Evolutionary conservation across 2,888 invertebrate species (phyloP), one percentile per base, ranked within the genome.

Genomic region (Abrostola triplasia): DNA sequence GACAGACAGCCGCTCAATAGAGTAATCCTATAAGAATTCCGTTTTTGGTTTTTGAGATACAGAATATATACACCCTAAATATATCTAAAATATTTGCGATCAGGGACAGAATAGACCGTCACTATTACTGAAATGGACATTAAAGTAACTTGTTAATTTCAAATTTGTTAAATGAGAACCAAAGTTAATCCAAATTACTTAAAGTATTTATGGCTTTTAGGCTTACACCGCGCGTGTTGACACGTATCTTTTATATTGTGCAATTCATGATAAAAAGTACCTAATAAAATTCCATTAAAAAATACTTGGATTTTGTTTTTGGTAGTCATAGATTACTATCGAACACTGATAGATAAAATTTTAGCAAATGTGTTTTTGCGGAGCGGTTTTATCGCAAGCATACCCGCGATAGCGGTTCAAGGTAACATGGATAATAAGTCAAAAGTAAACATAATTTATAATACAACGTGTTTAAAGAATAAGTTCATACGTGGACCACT

Each of bases 351-450:
- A 24, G 24, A 24, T 24, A 24, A 24, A 41, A 37, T 57, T 64
- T 44, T 12, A 57, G 50, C 47, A 57, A 59, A 76, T 62, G 40
- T 73, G 59, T 67, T 62, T 72, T 64, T 52, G 58, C 55, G 55
- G 54, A 52, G 9, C n/a, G n/a, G 56, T 60, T 48, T 71, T 76
- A 76, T 72, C 67, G 37, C 57, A 48, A 49, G 38, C 40, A 44
- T 70, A 59, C 10, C 47, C 6, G 42, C 42, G 53, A 57, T 77
- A 77, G 61, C 65, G 56, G 62, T 70, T 80, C 67, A 80, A 77
- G 77, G 75, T 73, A 56, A 64, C 49, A 58, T 59, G 76, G 59
- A 51, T 52, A 50, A 67, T 72, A 64, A 6, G 47, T 11, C 38
- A 59, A 60, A 44, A 38, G 36, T 61, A 61, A 55, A 12, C 12